Percentiles rank a stretch among this genome's conserved stretches.
Conservation (phyloP, 2,888 invertebrate species). For the Kuschelorhynchus macadamiae region DNA sequence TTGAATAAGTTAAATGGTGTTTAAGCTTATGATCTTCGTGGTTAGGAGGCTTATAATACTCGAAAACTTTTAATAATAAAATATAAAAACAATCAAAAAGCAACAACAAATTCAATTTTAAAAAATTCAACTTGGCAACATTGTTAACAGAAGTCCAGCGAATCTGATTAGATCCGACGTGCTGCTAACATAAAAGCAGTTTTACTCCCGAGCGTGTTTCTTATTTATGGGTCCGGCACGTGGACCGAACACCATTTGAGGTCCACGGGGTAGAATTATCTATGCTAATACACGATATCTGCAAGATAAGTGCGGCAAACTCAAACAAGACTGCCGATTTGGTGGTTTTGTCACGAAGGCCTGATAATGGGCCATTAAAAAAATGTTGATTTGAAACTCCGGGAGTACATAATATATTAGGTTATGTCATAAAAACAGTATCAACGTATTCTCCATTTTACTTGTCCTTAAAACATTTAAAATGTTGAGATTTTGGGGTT, state of each 20-base stretch:
- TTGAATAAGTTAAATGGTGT: no score
- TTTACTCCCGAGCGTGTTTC: conserved; percentile 14
- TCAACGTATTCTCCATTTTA: no score
- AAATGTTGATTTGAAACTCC: no score
- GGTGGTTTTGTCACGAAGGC: no score
- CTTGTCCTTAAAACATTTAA: no score
- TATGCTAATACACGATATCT: conserved; percentile 41
- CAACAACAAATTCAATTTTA: not conserved
- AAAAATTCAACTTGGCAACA: conserved; percentile 9
- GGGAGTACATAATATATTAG: no score
- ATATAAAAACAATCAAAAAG: not conserved
- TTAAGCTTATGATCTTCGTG: no score
- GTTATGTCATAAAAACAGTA: no score
- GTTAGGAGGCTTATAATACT: no score
- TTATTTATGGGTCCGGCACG: conserved; percentile 42
- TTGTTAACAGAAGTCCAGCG: conserved; percentile 1
- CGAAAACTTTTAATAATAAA: no score
- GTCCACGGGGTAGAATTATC: conserved; percentile 44
- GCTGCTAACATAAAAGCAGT: conserved; percentile 38
- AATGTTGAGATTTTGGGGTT: no score
- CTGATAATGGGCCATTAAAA: no score
- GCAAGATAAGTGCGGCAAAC: conserved; percentile 33
- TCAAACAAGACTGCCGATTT: conserved; percentile 36
- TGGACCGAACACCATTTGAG: conserved; percentile 27
- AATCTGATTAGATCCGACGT: conserved; percentile 15